Conservation (phyloP, 1,140 invertebrate genomes). For the Philopotamus ludificatus region DNA sequence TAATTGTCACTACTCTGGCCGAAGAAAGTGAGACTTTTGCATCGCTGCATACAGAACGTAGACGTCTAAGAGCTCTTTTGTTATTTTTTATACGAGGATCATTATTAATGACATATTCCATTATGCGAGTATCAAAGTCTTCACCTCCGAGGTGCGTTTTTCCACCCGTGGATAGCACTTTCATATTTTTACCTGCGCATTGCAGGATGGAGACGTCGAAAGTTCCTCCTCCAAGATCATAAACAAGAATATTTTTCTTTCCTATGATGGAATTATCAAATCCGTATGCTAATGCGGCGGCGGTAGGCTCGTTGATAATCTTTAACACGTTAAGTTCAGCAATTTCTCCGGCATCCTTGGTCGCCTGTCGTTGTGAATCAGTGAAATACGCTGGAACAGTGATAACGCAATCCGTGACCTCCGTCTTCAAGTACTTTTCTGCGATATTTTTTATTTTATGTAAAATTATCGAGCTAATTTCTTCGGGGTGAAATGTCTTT, state of each 20-base stretch:
- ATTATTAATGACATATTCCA: constrained; percentile 56
- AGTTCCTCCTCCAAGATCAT: too few relatives aligned
- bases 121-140: constrained; percentile 56
- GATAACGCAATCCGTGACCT: too few relatives aligned
- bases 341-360: constrained; percentile 64
- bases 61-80: constrained; percentile 57
- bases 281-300: constrained; percentile 71
- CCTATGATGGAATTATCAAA: constrained; percentile 75
- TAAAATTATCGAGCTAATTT: too few relatives aligned
- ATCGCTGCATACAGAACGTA: constrained; percentile 63
- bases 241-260: constrained; percentile 70
- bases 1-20: constrained; percentile 53
- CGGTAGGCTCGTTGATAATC: constrained; percentile 73
- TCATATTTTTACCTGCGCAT: constrained; percentile 69
- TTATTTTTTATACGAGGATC: constrained; percentile 52
- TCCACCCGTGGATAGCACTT: constrained; percentile 66
- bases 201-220: constrained; percentile 73
- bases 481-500: too few relatives aligned
- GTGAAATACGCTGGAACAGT: too few relatives aligned
- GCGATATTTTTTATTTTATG: too few relatives aligned
- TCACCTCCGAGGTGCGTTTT: constrained; percentile 53
- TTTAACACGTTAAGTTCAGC: too few relatives aligned
- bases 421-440: too few relatives aligned
- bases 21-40: constrained; percentile 57
- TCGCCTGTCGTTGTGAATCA: too few relatives aligned